Percentiles rank a stretch among this genome's conserved stretches.
These are phyloP conservation scores for Diorhabda carinulata DNA, from an alignment of 1,140 invertebrate species.

Conservation along the genomic window DNA sequence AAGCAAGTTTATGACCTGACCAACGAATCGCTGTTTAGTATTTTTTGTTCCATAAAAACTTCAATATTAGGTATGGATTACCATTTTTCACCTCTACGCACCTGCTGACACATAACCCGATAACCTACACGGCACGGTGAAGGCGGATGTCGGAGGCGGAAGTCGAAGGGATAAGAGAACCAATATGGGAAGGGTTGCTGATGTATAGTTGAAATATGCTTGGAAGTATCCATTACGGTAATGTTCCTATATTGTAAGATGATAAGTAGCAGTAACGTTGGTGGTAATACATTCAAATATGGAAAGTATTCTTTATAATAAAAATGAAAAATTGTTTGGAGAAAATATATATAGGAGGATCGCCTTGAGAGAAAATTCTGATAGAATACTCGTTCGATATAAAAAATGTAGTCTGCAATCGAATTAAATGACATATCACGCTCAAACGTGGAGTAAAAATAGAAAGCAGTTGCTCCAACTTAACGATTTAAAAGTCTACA, in stretches of 20 bases:
- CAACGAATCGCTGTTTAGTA: background rate
- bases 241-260: slow-evolving; percentile 1
- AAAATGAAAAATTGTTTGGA: too few relatives aligned
- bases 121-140: background rate
- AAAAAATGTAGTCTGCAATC: too few relatives aligned
- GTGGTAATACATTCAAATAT: too few relatives aligned
- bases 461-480: too few relatives aligned
- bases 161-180: background rate
- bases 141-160: background rate
- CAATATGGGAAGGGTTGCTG: slow-evolving; percentile 1
- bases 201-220: background rate
- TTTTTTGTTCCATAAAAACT: slow-evolving; percentile 3
- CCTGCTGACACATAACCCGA: background rate
- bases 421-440: too few relatives aligned
- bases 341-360: too few relatives aligned
- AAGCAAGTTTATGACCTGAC: background rate
- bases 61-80: slow-evolving; percentile 2
- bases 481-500: too few relatives aligned
- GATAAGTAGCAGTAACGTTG: background rate
- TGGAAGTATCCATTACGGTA: background rate
- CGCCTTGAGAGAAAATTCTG: too few relatives aligned
- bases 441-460: too few relatives aligned
- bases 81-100: background rate
- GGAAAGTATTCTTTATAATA: too few relatives aligned
- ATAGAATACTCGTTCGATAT: too few relatives aligned